These are phyloP conservation scores for Marisa cornuarietis DNA, from an alignment of 1,140 invertebrate species.

Conservation along the genomic window DNA sequence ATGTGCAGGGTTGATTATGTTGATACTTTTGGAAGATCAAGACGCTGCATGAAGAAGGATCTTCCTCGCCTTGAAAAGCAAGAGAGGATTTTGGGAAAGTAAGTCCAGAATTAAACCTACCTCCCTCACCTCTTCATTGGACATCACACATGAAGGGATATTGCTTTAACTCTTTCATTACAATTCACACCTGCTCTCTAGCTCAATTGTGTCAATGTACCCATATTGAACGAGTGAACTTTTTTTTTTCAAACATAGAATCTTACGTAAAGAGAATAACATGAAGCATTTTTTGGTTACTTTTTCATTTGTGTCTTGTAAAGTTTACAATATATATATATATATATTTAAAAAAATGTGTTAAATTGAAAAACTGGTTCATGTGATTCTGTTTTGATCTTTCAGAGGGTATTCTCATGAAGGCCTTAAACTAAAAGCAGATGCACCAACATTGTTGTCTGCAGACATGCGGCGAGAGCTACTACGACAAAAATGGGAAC, in stretches of 20 bases:
- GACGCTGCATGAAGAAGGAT: conserved; percentile 83
- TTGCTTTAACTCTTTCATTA: too few species aligned
- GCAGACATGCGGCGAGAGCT: conserved; percentile 62
- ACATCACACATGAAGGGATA: too few species aligned
- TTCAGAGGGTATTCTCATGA: neutral
- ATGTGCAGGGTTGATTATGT: conserved; percentile 82
- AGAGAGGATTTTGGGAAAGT: conserved; percentile 70
- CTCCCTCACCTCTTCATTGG: neutral
- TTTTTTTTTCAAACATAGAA: neutral
- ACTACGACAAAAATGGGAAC: conserved; percentile 72
- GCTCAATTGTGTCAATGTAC: too few species aligned
- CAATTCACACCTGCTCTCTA: too few species aligned
- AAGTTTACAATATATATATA: neutral
- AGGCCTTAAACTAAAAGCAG: conserved; percentile 10
- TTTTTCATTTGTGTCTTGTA: neutral
- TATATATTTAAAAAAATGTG: neutral
- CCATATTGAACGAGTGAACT: neutral
- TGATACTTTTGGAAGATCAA: conserved; percentile 86
- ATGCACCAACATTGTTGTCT: conserved; percentile 51
- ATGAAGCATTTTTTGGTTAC: neutral
- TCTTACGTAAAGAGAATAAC: neutral
- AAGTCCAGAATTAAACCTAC: neutral
- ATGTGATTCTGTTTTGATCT: too few species aligned
- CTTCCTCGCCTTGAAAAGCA: conserved; percentile 76
- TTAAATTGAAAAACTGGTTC: neutral